Percentiles rank a stretch among this genome's conserved stretches.
Evolutionary conservation across 2,888 invertebrate genomes (phyloP).

Genomic region (Caradrina kadenii): DNA sequence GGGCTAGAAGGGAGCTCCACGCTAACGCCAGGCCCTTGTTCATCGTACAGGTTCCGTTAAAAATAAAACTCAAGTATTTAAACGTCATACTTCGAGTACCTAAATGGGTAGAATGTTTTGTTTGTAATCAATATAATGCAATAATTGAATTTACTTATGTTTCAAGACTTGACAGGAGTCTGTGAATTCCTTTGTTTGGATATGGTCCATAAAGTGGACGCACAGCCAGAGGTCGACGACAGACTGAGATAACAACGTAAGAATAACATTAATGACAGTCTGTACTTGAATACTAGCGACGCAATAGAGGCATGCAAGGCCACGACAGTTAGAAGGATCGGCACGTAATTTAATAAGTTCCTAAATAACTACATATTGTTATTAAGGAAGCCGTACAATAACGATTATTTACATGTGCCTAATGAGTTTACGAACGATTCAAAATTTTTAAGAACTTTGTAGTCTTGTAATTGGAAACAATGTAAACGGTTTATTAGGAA

Average conservation of each 20-base stretch:
- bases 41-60: slow-evolving; percentile 66
- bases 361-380: slow-evolving; percentile 58
- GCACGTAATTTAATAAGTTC: slow-evolving; percentile 58
- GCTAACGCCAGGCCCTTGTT: slow-evolving; percentile 66
- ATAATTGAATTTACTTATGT: slow-evolving; percentile 43
- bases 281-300: slow-evolving; percentile 58
- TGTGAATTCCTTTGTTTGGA: slow-evolving; percentile 58
- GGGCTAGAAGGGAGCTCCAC: slow-evolving; percentile 69
- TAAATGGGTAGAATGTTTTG: slow-evolving; percentile 15
- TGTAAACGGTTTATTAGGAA: slow-evolving; percentile 35
- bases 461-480: slow-evolving; percentile 36
- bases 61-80: slow-evolving; percentile 67
- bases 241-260: slow-evolving; percentile 63
- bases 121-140: slow-evolving; percentile 49
- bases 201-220: slow-evolving; percentile 48
- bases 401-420: slow-evolving; percentile 48
- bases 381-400: slow-evolving; percentile 44
- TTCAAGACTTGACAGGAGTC: slow-evolving; percentile 32
- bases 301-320: slow-evolving; percentile 64
- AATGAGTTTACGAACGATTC: slow-evolving; percentile 37
- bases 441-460: slow-evolving; percentile 16
- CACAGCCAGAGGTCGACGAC: slow-evolving; percentile 57
- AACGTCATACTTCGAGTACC: slow-evolving; percentile 41
- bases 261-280: slow-evolving; percentile 57
- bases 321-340: slow-evolving; percentile 53